A percentile compares a stretch with the other conserved stretches of the same genome.
phyloP scores from a whole-genome alignment of 2,113 vertebrate genomes.

The Burhinus bistriatus region DNA sequence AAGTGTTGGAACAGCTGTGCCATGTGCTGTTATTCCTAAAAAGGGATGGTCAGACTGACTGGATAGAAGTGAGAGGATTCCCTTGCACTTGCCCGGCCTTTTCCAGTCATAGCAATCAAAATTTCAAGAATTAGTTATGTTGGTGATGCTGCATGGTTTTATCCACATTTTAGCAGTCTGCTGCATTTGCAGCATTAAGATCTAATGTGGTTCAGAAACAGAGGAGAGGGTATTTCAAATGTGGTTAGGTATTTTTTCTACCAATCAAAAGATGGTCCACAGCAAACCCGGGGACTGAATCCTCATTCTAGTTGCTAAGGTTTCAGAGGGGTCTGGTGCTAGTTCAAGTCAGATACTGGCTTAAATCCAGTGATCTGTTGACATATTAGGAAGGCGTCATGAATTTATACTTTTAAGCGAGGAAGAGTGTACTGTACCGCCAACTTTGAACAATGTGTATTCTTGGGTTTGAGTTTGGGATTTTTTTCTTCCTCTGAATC shows the following conservation, averaged over 20 bases:
- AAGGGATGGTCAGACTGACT: not conserved
- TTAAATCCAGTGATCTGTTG: not conserved
- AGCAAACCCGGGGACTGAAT: not conserved
- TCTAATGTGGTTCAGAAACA: not conserved
- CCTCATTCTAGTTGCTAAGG: not conserved
- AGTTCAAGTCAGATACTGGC: not conserved
- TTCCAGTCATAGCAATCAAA: not conserved
- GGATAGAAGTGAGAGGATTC: not conserved
- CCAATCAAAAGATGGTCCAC: not conserved
- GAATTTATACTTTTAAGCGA: not conserved
- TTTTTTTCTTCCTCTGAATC: not conserved
- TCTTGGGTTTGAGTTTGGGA: not conserved
- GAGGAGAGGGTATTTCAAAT: not conserved
- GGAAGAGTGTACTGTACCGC: not conserved
- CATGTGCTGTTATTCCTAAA: not conserved
- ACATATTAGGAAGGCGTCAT: not conserved
- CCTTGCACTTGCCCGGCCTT: not conserved
- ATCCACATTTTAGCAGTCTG: not conserved
- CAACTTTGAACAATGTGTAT: not conserved
- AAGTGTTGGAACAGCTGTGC: not conserved
- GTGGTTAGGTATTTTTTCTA: not conserved
- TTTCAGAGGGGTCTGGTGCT: not conserved
- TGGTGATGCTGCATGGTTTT: not conserved
- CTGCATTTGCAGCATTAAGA: not conserved
- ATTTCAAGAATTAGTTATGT: not conserved